These are phyloP conservation scores for Diplogasteroides magnus DNA, from an alignment of 1,140 invertebrate genomes.

Conservation along the genomic window DNA sequence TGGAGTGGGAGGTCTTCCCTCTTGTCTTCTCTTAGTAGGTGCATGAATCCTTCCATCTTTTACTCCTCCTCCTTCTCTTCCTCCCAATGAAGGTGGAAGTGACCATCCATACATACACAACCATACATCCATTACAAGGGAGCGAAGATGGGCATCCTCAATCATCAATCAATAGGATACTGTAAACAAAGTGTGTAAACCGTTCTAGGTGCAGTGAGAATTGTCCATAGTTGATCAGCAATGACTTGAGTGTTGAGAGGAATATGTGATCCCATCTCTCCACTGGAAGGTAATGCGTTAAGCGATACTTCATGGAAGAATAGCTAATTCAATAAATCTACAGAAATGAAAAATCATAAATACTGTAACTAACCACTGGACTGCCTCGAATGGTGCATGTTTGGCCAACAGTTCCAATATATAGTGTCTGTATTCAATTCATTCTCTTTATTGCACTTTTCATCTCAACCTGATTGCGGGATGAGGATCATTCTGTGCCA, in stretches of 20 bases:
- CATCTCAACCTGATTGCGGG: not conserved
- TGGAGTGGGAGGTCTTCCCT: conserved; percentile 5
- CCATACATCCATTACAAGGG: conserved; percentile 15
- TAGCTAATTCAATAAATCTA: not conserved
- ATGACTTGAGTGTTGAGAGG: conserved; percentile 8
- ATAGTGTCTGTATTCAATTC: not conserved
- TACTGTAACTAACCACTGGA: not conserved
- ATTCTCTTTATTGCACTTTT: not conserved
- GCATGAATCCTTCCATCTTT: not conserved
- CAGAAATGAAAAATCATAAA: not conserved
- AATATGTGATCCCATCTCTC: conserved; percentile 1
- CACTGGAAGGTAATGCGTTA: conserved; percentile 19
- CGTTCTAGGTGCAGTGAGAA: conserved; percentile 2
- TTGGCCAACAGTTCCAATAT: not conserved
- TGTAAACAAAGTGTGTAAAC: not conserved
- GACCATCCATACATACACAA: conserved; percentile 22
- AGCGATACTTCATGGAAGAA: no score
- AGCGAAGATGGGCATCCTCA: conserved; percentile 10
- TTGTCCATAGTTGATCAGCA: conserved; percentile 15
- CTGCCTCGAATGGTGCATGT: not conserved
- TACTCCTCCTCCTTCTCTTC: conserved; percentile 2
- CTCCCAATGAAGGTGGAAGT: not conserved
- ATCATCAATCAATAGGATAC: not conserved
- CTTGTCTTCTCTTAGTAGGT: conserved; percentile 5
- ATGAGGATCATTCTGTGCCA: not conserved